Conservation (phyloP, 23 tunicate species). For the Pegea sp. region DNA sequence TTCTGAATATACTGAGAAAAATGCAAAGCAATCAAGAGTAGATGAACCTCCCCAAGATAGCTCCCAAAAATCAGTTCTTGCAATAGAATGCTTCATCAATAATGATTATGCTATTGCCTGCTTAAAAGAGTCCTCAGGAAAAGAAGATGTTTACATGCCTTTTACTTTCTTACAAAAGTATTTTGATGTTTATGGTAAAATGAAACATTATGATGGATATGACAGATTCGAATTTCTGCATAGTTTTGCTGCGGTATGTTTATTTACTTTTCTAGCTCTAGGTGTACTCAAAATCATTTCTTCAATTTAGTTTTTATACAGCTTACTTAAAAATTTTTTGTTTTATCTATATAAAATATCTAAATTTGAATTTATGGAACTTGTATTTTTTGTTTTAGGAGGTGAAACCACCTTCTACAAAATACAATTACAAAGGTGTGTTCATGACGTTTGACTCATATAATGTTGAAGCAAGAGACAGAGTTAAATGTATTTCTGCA, state of each 20-base stretch:
- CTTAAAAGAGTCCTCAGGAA: too few species aligned
- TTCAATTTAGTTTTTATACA: not conserved
- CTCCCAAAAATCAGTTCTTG: too few species aligned
- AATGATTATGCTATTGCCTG: too few species aligned
- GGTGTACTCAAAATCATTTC: not conserved
- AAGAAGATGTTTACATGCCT: slow-evolving; percentile 45
- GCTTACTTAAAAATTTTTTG: not conserved
- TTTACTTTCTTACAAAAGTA: slow-evolving; percentile 50
- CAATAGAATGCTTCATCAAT: too few species aligned
- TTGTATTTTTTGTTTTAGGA: slow-evolving; percentile 15
- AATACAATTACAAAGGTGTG: slow-evolving; percentile 42
- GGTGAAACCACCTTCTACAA: slow-evolving; percentile 10
- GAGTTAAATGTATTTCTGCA: slow-evolving; percentile 77
- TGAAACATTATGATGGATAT: slow-evolving; percentile 86
- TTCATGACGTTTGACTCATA: slow-evolving; percentile 77
- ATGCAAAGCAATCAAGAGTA: too few species aligned
- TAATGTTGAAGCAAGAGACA: slow-evolving; percentile 68
- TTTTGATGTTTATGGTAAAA: slow-evolving; percentile 71
- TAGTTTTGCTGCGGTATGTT: slow-evolving; percentile 32
- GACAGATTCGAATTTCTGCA: slow-evolving; percentile 84
- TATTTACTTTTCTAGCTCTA: not conserved
- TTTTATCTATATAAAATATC: slow-evolving; percentile 1
- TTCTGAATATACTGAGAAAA: too few species aligned
- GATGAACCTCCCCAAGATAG: too few species aligned
- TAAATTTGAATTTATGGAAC: not conserved